Evolutionary conservation across 1,140 invertebrate species (phyloP).

Genomic region (Onthophagus taurus): DNA sequence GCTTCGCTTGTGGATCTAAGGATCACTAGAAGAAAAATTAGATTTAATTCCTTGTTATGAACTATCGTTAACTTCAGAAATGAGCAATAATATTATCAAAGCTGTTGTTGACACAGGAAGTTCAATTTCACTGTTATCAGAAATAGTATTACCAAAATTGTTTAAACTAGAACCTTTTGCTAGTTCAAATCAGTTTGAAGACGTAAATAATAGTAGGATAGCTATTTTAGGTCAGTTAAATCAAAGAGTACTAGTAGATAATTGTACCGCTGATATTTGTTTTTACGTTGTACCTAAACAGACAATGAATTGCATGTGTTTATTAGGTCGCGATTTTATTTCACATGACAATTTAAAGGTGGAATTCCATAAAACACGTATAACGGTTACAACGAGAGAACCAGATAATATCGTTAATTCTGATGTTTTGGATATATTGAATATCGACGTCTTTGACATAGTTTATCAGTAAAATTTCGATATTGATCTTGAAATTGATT

Average conservation of each 20-base stretch:
- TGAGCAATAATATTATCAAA: background rate
- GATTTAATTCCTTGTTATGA: background rate
- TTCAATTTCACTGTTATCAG: background rate
- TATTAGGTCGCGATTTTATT: slow-evolving; percentile 10
- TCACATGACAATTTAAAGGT: slow-evolving; percentile 3
- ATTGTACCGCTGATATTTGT: background rate
- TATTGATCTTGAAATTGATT: slow-evolving; percentile 7
- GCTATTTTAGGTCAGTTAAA: background rate
- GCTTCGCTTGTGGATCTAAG: background rate
- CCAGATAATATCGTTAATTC: slow-evolving; percentile 2
- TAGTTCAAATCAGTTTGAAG: slow-evolving; percentile 1
- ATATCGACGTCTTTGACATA: too few species aligned
- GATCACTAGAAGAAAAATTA: slow-evolving; percentile 3
- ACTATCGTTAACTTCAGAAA: background rate
- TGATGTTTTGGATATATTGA: slow-evolving; percentile 6
- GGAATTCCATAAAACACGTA: slow-evolving; percentile 1
- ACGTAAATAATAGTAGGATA: background rate
- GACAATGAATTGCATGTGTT: background rate
- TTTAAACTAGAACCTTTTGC: background rate
- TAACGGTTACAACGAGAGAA: background rate
- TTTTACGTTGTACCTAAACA: background rate
- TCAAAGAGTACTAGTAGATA: background rate
- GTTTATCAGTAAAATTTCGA: background rate
- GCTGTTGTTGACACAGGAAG: slow-evolving; percentile 1
- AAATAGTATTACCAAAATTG: background rate